phyloP scores from a whole-genome alignment of 2,888 invertebrate species.

The Coleophora deauratella region DNA sequence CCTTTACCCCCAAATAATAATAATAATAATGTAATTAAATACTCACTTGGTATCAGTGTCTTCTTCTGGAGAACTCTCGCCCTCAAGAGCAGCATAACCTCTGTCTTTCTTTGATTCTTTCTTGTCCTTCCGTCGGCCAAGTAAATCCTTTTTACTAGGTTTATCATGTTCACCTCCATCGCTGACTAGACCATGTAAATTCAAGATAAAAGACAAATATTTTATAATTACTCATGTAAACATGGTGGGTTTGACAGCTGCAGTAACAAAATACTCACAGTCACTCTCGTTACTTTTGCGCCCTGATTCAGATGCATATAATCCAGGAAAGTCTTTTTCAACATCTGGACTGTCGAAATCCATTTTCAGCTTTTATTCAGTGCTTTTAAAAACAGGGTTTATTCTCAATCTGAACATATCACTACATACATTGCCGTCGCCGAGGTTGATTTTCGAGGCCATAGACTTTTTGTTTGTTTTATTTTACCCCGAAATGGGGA shows the following conservation, averaged over 20 bases:
- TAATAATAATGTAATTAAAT: no score
- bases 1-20: no score
- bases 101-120: slow-evolving; percentile 87
- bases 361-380: slow-evolving; percentile 54
- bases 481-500: no score
- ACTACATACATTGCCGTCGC: no score
- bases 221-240: background rate
- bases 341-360: slow-evolving; percentile 92
- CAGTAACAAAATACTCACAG: slow-evolving; percentile 73
- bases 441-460: no score
- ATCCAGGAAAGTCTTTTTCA: slow-evolving; percentile 91
- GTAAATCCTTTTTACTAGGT: slow-evolving; percentile 83
- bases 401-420: no score
- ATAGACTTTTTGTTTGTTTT: background rate
- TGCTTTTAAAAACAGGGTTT: no score
- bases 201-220: background rate
- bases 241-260: background rate
- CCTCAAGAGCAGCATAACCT: slow-evolving; percentile 94
- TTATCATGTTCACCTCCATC: slow-evolving; percentile 88
- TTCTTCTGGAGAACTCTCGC: slow-evolving; percentile 94
- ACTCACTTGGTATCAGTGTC: slow-evolving; percentile 85
- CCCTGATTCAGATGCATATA: slow-evolving; percentile 87
- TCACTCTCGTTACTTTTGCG: slow-evolving; percentile 88
- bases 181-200: slow-evolving; percentile 73
- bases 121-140: slow-evolving; percentile 87